Evolutionary conservation across 2,888 invertebrate genomes (phyloP).

Genomic region (Metopia argyrocephala): DNA sequence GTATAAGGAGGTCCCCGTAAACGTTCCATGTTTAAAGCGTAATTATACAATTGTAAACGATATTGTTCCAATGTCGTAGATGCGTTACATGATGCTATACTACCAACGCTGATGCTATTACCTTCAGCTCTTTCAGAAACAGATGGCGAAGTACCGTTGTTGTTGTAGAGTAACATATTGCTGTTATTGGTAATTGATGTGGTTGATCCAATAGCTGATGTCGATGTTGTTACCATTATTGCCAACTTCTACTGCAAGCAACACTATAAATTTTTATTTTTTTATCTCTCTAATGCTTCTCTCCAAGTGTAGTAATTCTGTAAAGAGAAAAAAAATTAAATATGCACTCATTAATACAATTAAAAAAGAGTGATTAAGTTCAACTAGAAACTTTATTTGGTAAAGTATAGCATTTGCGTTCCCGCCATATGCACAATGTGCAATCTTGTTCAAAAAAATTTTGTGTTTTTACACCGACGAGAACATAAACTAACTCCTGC

Average conservation of each 20-base stretch:
- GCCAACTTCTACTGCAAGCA: neutral
- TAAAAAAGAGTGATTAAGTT: no score
- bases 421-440: no score
- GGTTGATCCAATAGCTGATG: conserved; percentile 8
- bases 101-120: neutral
- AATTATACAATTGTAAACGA: conserved; percentile 91
- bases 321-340: no score
- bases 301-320: no score
- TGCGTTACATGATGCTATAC: conserved; percentile 14
- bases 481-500: no score
- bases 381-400: no score
- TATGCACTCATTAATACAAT: no score
- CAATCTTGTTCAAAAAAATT: no score
- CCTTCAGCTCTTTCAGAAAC: neutral
- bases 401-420: no score
- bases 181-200: conserved; percentile 30
- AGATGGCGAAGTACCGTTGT: conserved; percentile 1
- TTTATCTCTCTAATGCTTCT: neutral
- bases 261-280: neutral
- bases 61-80: conserved; percentile 85
- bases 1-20: conserved; percentile 80
- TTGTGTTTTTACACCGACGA: no score
- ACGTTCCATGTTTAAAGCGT: conserved; percentile 88
- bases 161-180: conserved; percentile 46
- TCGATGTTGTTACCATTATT: conserved; percentile 52